phyloP scores from a whole-genome alignment of 2,113 vertebrate genomes.

The Ornithorhynchus anatinus region DNA sequence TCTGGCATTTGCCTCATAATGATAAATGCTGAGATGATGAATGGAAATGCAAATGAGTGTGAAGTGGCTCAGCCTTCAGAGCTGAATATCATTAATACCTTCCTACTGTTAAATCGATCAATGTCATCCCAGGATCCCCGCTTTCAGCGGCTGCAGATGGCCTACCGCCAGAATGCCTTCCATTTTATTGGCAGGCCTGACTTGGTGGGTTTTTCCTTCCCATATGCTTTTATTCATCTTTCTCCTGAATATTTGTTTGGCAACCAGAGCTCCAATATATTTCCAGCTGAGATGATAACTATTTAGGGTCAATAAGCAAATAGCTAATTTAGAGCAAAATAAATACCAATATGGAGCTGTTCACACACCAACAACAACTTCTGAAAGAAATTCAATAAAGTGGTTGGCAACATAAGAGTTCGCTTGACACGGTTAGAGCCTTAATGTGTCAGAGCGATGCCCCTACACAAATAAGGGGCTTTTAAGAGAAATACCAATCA shows the following conservation, averaged over 20 bases:
- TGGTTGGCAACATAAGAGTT: neutral
- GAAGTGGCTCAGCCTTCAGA: constrained; percentile 89
- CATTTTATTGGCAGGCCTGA: constrained; percentile 63
- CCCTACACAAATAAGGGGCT: too few relatives aligned
- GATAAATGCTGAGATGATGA: constrained; percentile 96
- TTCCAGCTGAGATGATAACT: constrained; percentile 80
- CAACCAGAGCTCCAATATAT: constrained; percentile 78
- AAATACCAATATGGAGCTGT: constrained; percentile 59
- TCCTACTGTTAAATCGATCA: constrained; percentile 94
- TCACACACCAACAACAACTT: constrained; percentile 23
- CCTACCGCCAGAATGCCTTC: constrained; percentile 71
- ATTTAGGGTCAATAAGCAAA: constrained; percentile 78
- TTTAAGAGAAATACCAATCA: too few relatives aligned
- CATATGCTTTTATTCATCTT: constrained; percentile 77
- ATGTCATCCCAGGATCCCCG: constrained; percentile 84
- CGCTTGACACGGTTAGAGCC: neutral
- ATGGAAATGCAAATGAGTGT: constrained; percentile 95
- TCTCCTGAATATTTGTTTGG: constrained; percentile 81
- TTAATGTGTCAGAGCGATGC: too few relatives aligned
- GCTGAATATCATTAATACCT: constrained; percentile 92
- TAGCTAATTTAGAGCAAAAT: constrained; percentile 77
- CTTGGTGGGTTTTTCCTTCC: constrained; percentile 69
- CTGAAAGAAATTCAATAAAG: neutral
- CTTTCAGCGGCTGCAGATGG: constrained; percentile 78
- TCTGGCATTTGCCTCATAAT: constrained; percentile 92